Evolutionary conservation across 2,113 vertebrate species (phyloP).

Genomic region (Arvicanthis niloticus): DNA sequence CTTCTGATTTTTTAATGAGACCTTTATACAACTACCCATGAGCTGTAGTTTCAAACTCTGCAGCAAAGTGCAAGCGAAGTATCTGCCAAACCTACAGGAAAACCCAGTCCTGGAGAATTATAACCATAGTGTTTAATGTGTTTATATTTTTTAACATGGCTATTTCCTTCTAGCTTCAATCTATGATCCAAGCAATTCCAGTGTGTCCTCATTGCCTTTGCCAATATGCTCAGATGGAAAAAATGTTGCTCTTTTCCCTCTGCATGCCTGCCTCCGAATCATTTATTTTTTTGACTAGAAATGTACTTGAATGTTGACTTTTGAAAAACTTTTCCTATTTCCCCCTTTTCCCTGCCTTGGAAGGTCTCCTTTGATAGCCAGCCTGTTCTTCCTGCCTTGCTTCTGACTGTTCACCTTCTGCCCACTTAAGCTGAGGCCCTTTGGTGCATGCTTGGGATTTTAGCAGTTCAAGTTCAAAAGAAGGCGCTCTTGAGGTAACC

Average conservation of each 20-base stretch:
- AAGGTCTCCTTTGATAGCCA: slow-evolving; percentile 63
- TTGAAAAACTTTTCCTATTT: slow-evolving; percentile 46
- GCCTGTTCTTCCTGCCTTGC: slow-evolving; percentile 60
- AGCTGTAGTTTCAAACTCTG: neutral
- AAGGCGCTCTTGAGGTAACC: slow-evolving; percentile 69
- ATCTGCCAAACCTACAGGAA: neutral
- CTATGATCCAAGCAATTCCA: neutral
- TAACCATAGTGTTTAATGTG: neutral
- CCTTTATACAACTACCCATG: neutral
- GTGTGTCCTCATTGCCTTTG: slow-evolving; percentile 14
- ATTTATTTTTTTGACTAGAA: slow-evolving; percentile 30
- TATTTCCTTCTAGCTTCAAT: neutral
- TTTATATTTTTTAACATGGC: neutral
- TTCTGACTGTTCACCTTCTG: slow-evolving; percentile 68
- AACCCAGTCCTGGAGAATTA: neutral
- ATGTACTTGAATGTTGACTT: slow-evolving; percentile 68
- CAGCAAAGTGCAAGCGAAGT: neutral
- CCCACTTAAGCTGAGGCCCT: slow-evolving; percentile 60
- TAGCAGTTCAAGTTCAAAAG: slow-evolving; percentile 75
- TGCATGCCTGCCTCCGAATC: neutral
- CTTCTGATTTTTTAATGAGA: neutral
- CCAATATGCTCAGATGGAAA: neutral
- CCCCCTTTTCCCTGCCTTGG: neutral
- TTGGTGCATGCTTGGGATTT: slow-evolving; percentile 70
- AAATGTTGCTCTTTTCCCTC: slow-evolving; percentile 29